Conservation (phyloP, 2,888 invertebrate species). For the Tyria jacobaeae region DNA sequence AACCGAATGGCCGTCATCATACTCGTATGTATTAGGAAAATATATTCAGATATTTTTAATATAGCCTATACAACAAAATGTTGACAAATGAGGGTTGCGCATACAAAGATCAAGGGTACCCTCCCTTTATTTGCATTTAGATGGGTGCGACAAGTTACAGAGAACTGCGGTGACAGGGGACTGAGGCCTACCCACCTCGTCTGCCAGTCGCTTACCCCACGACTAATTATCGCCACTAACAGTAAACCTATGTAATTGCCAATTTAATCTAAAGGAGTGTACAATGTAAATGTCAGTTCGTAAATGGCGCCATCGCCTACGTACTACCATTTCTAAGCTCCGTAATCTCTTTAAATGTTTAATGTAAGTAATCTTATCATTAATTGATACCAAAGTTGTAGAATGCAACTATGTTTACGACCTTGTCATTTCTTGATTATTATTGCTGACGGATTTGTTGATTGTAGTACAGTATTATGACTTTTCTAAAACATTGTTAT, state of each 20-base stretch:
- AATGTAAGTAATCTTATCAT: slow-evolving; percentile 41
- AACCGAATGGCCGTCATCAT: slow-evolving; percentile 32
- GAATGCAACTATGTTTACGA: not conserved
- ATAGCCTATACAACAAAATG: slow-evolving; percentile 61
- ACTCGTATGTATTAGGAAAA: slow-evolving; percentile 30
- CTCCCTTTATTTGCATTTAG: slow-evolving; percentile 80
- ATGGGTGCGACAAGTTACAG: slow-evolving; percentile 78
- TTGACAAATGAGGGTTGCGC: slow-evolving; percentile 79
- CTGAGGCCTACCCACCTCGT: slow-evolving; percentile 33
- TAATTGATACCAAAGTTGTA: slow-evolving; percentile 30
- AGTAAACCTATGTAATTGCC: slow-evolving; percentile 59
- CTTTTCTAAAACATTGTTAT: too few species aligned
- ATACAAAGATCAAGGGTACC: slow-evolving; percentile 74
- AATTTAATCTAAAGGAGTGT: slow-evolving; percentile 48
- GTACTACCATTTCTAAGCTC: slow-evolving; percentile 22
- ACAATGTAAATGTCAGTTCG: slow-evolving; percentile 31
- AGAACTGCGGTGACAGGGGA: slow-evolving; percentile 45
- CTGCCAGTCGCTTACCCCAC: slow-evolving; percentile 50
- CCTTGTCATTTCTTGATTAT: not conserved
- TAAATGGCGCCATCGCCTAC: slow-evolving; percentile 13
- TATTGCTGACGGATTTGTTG: not conserved
- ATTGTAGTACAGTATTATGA: too few species aligned
- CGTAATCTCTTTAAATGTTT: slow-evolving; percentile 35
- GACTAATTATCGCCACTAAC: slow-evolving; percentile 67
- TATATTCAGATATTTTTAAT: slow-evolving; percentile 52